Evolutionary conservation across 1,140 invertebrate genomes (phyloP).

Genomic region (Zaprionus vittiger): DNA sequence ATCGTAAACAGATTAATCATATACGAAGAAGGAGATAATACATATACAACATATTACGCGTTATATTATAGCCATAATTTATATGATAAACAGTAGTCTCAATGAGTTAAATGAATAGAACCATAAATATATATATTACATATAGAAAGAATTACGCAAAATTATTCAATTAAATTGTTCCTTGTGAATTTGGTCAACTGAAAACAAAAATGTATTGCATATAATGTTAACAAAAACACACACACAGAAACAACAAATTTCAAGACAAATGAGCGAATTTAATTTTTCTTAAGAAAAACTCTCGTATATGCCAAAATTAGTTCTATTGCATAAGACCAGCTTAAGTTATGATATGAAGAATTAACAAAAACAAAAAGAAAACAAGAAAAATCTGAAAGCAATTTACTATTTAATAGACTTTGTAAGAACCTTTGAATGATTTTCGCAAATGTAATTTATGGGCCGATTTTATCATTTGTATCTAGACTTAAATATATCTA

Average conservation of each 20-base stretch:
- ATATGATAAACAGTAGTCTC: constrained; percentile 21
- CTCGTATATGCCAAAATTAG: constrained; percentile 52
- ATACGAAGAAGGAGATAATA: constrained; percentile 8
- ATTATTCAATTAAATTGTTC: constrained; percentile 41
- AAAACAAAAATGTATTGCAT: constrained; percentile 36
- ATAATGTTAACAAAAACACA: constrained; percentile 54
- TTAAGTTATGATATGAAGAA: constrained; percentile 36
- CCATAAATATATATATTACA: constrained; percentile 3
- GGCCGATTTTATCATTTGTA: constrained; percentile 29
- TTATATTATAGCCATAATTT: constrained; percentile 32
- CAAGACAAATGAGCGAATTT: constrained; percentile 75
- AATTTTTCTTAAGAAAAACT: constrained; percentile 64
- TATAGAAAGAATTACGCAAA: constrained; percentile 16
- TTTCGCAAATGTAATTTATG: constrained; percentile 45
- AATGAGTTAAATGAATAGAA: constrained; percentile 26
- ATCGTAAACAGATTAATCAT: constrained; percentile 18
- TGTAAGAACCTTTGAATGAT: constrained; percentile 40
- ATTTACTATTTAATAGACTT: constrained; percentile 79
- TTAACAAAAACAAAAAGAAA: constrained; percentile 31
- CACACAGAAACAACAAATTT: constrained; percentile 31
- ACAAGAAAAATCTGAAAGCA: constrained; percentile 60
- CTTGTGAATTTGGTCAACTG: constrained; percentile 32
- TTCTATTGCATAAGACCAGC: constrained; percentile 26
- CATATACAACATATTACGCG: constrained; percentile 15
- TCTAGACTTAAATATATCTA: constrained; percentile 13